Evolutionary conservation across 2,113 vertebrate species (phyloP).

Genomic region (Furnarius figulus): DNA sequence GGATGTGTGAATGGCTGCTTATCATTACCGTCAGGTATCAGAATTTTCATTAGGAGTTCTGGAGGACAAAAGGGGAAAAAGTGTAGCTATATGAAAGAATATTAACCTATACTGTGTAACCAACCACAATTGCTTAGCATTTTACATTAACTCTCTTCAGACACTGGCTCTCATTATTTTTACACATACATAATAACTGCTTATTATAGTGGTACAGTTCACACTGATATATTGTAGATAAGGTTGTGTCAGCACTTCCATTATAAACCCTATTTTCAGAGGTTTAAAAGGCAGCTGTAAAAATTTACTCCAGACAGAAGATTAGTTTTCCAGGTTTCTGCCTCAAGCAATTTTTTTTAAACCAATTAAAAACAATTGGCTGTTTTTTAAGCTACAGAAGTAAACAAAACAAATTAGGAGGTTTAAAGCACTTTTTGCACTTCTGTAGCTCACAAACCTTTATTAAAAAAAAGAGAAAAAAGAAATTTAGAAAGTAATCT

Average conservation of each 20-base stretch:
- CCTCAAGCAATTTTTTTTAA: constrained; percentile 57
- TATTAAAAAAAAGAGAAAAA: not conserved
- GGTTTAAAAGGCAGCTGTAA: constrained; percentile 82
- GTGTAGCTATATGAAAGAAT: constrained; percentile 91
- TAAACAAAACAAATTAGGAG: constrained; percentile 72
- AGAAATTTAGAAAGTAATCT: not conserved
- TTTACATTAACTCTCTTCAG: constrained; percentile 87
- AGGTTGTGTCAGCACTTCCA: constrained; percentile 82
- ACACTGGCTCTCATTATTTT: constrained; percentile 92
- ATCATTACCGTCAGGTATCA: constrained; percentile 97
- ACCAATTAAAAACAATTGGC: constrained; percentile 73
- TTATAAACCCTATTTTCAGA: constrained; percentile 76
- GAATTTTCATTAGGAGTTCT: constrained; percentile 98
- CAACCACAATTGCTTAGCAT: constrained; percentile 98
- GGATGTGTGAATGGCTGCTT: constrained; percentile 95
- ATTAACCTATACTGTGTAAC: constrained; percentile 98
- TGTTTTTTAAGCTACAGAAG: constrained; percentile 61
- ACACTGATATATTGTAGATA: constrained; percentile 75
- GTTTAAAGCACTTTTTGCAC: constrained; percentile 45
- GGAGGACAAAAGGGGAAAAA: constrained; percentile 87
- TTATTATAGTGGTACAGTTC: constrained; percentile 82
- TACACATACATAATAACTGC: constrained; percentile 90
- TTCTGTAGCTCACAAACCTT: constrained; percentile 46
- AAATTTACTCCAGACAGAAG: constrained; percentile 79
- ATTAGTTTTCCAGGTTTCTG: constrained; percentile 78